Evolutionary conservation across 2,797 vertebrate genomes (phyloP), one percentile per base, ranked within the genome.

Genomic region (Atherinosoma microstoma): DNA sequence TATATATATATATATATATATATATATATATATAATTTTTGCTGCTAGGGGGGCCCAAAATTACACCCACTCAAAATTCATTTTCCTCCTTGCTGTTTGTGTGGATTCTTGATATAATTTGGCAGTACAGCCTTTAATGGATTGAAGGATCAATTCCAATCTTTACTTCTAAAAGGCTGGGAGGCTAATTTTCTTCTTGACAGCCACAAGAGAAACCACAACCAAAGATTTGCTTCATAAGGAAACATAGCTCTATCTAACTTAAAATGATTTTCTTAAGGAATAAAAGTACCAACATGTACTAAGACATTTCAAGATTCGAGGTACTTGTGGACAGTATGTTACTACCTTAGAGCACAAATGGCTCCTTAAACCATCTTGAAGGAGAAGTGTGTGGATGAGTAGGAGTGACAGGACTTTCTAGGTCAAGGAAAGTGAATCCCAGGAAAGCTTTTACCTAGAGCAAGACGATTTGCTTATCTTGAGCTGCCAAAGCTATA

Each of bases 351-450:
- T 45, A 1, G 16, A 80, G 68, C 38, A 20, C 69, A 70, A 74
- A 73, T 57, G 75, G 78, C 73, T 88, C 73, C 66, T 82, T 65
- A 76, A 87, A 87, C 49, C 68, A 53, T 83, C 82, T 84, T 27
- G 27, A 64, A 77, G 78, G 73, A 38, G 79, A 64, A 80, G 75
- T 72, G 79, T 75, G 63, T 57, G 78, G 62, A 78, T 73, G 79
- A 88, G 84, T 76, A 61, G 77, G 86, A 84, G 79, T 78, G 83
- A 83, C 1, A 35, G 82, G 68, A 87, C 76, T 91, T 93, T 92
- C 85, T 90, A 91, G 89, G 91, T 91, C 88, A 90, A 78, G 70
- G 80, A 84, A 87, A 91, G 85, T 80, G 89, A 89, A 90, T 87
- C 86, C 68, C 57, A 45, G 71, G 75, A 73, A 89, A 85, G 85